Percentiles rank a stretch among this genome's conserved stretches.
Evolutionary conservation across 2,888 invertebrate genomes (phyloP).

Genomic region (Daptonema setosum): DNA sequence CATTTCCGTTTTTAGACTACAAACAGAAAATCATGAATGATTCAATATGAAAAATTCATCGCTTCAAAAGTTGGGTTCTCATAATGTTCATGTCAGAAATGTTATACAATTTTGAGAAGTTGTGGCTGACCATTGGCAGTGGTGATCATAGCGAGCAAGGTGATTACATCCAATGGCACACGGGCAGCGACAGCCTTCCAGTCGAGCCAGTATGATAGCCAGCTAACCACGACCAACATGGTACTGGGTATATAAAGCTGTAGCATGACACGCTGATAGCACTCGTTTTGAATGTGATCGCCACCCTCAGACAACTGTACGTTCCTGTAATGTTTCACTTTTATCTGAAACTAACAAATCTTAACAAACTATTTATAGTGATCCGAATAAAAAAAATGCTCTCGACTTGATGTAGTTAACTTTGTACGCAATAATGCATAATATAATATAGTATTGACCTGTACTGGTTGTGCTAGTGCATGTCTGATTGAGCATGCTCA

Average conservation of each 20-base stretch:
- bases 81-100: too few species aligned
- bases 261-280: conserved; percentile 25
- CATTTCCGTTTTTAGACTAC: too few species aligned
- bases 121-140: conserved; percentile 20
- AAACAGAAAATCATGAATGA: too few species aligned
- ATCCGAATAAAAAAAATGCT: too few species aligned
- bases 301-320: conserved; percentile 24
- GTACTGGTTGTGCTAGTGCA: conserved; percentile 90
- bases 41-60: too few species aligned
- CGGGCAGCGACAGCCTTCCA: conserved; percentile 26
- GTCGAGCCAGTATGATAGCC: conserved; percentile 19
- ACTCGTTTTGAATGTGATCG: conserved; percentile 17
- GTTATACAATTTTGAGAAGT: too few species aligned
- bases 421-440: too few species aligned
- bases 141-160: conserved; percentile 25
- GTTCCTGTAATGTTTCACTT: conserved; percentile 11
- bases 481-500: conserved; percentile 74
- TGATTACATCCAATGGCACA: conserved; percentile 26
- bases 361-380: too few species aligned
- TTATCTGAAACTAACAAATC: too few species aligned
- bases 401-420: too few species aligned
- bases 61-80: too few species aligned
- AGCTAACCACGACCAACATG: conserved; percentile 9
- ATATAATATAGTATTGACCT: too few species aligned
- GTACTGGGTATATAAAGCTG: conserved; percentile 22